A percentile compares a stretch with the other conserved stretches of the same genome.
phyloP scores from a whole-genome alignment of 2,888 invertebrate genomes.

The Agrochola circellaris region DNA sequence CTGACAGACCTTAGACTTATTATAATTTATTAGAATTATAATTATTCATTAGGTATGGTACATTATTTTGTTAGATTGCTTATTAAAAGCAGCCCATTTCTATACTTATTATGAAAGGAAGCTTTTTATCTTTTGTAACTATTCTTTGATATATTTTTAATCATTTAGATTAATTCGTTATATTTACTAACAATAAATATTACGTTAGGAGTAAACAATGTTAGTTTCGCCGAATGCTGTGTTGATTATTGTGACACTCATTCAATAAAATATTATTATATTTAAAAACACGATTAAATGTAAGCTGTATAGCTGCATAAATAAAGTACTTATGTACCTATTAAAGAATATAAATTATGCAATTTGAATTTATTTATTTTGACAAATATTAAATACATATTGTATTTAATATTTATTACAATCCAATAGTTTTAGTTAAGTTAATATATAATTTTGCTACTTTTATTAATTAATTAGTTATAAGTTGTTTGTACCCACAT shows the following conservation, averaged over 20 bases:
- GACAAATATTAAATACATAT: neutral
- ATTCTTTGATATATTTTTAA: neutral
- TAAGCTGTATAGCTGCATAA: neutral
- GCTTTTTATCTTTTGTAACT: neutral
- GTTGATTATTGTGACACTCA: constrained; percentile 2
- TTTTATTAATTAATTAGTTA: no score
- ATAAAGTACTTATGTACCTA: constrained; percentile 4
- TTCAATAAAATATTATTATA: neutral
- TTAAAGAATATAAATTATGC: neutral
- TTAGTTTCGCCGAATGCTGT: constrained; percentile 17
- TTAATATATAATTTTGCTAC: no score
- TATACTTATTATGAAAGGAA: neutral
- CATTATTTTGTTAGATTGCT: neutral
- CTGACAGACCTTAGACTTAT: neutral
- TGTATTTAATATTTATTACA: no score
- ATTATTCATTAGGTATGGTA: neutral
- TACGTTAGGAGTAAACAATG: constrained; percentile 23
- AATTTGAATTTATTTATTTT: constrained; percentile 2
- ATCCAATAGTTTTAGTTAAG: no score
- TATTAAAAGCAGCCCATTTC: neutral
- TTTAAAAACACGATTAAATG: constrained; percentile 13
- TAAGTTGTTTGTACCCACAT: no score
- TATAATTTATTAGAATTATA: no score
- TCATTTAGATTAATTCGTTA: neutral
- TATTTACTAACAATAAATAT: neutral